These are phyloP conservation scores for Pyrgilauda ruficollis DNA, from an alignment of 2,113 vertebrate genomes.

Conservation along the genomic window DNA sequence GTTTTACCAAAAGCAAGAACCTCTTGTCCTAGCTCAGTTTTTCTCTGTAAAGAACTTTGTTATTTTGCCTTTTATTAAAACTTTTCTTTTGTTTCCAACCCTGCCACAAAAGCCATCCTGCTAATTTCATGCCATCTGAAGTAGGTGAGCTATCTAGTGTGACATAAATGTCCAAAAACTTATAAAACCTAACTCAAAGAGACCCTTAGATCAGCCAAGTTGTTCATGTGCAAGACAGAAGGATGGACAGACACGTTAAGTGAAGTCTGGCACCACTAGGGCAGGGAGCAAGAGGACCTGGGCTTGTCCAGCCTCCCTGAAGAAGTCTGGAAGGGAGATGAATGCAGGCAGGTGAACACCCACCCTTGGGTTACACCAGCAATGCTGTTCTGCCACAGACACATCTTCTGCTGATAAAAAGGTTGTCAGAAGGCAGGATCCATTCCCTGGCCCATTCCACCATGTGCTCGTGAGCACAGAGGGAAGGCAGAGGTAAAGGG, in stretches of 20 bases:
- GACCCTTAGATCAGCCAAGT: too few species aligned
- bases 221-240: not conserved
- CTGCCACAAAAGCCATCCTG: too few species aligned
- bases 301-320: not conserved
- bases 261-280: not conserved
- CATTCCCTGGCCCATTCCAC: not conserved
- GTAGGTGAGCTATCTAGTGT: too few species aligned
- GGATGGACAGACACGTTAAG: not conserved
- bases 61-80: too few species aligned
- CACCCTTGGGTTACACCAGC: not conserved
- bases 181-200: too few species aligned
- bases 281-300: not conserved
- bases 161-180: too few species aligned
- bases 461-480: fast-evolving
- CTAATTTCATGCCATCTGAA: too few species aligned
- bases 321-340: not conserved
- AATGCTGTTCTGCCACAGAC: not conserved
- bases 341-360: not conserved
- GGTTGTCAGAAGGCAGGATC: not conserved
- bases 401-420: not conserved
- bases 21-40: too few species aligned
- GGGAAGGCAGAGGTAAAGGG: not conserved
- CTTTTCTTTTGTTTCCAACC: too few species aligned
- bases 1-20: too few species aligned
- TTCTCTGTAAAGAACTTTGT: too few species aligned